phyloP scores from a whole-genome alignment of 64 coral and sea anemone species.

The Pocillopora damicornis region DNA sequence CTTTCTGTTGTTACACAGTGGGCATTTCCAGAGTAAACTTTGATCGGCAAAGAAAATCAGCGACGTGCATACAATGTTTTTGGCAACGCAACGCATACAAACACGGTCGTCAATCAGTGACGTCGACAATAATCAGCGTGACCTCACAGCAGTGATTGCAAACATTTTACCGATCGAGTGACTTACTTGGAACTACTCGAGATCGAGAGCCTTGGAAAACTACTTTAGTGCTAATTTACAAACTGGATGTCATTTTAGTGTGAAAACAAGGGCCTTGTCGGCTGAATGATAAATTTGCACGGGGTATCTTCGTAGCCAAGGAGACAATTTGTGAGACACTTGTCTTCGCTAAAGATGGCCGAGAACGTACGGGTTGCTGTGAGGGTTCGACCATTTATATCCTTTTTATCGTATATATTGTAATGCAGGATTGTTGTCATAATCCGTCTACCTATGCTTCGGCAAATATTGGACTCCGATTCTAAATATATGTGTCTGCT shows the following conservation, averaged over 20 bases:
- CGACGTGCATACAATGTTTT: not conserved
- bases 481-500: not conserved
- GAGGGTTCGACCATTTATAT: constrained; percentile 92
- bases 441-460: not conserved
- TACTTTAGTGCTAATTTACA: not conserved
- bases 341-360: constrained; percentile 48
- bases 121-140: not conserved
- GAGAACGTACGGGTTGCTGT: constrained; percentile 85
- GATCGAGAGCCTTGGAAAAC: not conserved
- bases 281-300: not conserved
- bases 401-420: constrained; percentile 39
- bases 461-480: constrained; percentile 14
- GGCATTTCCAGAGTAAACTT: no score
- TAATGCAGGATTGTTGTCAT: no score
- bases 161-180: not conserved
- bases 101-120: not conserved
- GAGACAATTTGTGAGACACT: not conserved
- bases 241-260: not conserved
- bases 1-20: no score
- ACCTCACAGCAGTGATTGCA: not conserved
- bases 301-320: not conserved
- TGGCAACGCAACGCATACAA: constrained; percentile 33
- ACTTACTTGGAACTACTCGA: not conserved
- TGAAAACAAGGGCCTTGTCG: not conserved
- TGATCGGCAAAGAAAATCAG: no score